Percentiles rank a stretch among this genome's conserved stretches.
Conservation (phyloP, 1,140 invertebrate genomes). For the Delia radicum region DNA sequence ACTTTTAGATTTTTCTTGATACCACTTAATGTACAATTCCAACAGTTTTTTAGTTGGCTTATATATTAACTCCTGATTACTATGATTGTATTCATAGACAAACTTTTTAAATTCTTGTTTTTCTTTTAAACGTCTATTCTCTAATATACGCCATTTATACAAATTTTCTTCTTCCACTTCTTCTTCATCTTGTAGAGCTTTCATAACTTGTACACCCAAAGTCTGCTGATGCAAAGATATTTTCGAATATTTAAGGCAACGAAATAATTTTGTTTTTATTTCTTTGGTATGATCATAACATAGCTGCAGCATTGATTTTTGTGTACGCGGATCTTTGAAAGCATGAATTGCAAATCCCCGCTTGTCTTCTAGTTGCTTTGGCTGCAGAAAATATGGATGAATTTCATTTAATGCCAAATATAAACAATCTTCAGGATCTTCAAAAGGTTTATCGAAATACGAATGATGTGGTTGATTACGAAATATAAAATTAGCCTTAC, state of each 20-base stretch:
- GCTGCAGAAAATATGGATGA: background rate
- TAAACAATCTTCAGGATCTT: constrained; percentile 8
- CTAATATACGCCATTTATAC: background rate
- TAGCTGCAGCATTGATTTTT: background rate
- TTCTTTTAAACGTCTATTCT: background rate
- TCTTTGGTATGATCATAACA: background rate
- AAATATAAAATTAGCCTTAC: background rate
- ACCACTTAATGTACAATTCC: constrained; percentile 16
- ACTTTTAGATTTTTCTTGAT: background rate
- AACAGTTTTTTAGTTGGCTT: background rate
- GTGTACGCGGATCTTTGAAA: constrained; percentile 11
- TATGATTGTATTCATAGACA: constrained; percentile 9
- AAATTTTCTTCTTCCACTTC: constrained; percentile 7
- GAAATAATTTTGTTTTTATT: background rate
- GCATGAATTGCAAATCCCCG: background rate
- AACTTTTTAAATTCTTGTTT: background rate
- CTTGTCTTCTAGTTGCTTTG: background rate
- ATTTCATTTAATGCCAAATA: constrained; percentile 4
- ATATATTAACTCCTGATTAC: constrained; percentile 10
- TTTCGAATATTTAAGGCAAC: background rate
- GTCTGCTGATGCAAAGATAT: constrained; percentile 2
- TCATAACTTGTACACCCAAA: background rate
- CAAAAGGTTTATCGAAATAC: constrained; percentile 27
- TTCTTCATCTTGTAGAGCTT: background rate
- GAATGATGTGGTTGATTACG: constrained; percentile 24